These are phyloP conservation scores for Pocota personata DNA, from an alignment of 2,888 invertebrate species.

Conservation along the genomic window DNA sequence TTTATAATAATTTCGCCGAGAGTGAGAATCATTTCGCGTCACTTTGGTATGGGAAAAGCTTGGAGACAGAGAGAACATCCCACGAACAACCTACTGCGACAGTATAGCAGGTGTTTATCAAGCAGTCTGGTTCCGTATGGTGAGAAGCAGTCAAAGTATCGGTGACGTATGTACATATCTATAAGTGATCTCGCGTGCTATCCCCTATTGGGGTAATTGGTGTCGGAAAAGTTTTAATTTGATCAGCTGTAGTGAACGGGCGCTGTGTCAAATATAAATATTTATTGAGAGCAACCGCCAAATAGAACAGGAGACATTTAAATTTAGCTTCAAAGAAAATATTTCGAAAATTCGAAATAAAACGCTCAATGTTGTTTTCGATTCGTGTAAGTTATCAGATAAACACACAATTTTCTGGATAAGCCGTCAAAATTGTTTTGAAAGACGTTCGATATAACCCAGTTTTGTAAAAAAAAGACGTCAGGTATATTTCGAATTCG, in stretches of 20 bases:
- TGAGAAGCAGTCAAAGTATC: neutral
- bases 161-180: slow-evolving; percentile 42
- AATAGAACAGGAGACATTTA: neutral
- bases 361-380: neutral
- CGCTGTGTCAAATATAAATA: slow-evolving; percentile 6
- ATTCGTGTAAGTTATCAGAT: too few species aligned
- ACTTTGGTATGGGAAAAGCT: slow-evolving; percentile 46
- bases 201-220: neutral
- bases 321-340: neutral
- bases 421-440: neutral
- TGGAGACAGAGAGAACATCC: slow-evolving; percentile 1
- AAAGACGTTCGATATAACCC: neutral
- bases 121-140: neutral
- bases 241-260: slow-evolving; percentile 44
- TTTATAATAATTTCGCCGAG: slow-evolving; percentile 12
- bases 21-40: slow-evolving; percentile 25
- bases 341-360: neutral
- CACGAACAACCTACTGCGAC: neutral
- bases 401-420: too few species aligned
- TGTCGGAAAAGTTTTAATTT: slow-evolving; percentile 5
- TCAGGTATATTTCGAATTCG: too few species aligned
- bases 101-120: slow-evolving; percentile 21
- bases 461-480: too few species aligned
- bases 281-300: neutral
- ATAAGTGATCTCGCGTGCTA: slow-evolving; percentile 12